These are phyloP conservation scores for Melanotaenia duboulayi DNA, from an alignment of 2,113 vertebrate genomes.

Conservation along the genomic window DNA sequence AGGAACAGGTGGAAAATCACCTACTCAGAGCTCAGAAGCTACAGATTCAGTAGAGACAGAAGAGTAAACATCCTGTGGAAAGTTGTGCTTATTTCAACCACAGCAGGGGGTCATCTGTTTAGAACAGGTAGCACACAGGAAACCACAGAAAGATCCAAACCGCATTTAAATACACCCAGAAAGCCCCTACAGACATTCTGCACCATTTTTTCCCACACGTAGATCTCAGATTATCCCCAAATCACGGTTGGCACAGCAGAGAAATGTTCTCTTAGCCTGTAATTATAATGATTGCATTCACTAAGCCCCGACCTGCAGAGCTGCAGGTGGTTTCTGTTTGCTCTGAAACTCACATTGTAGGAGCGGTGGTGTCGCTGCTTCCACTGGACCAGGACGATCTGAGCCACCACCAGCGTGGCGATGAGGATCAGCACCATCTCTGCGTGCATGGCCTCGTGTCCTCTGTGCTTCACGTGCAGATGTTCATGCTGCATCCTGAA, in stretches of 20 bases:
- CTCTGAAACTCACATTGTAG: conserved; percentile 71
- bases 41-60: no score
- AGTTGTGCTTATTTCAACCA: neutral
- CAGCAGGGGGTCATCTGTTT: neutral
- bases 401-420: conserved; percentile 76
- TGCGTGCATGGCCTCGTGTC: conserved; percentile 78
- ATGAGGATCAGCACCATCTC: conserved; percentile 84
- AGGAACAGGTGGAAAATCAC: no score
- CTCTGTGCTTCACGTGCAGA: conserved; percentile 70
- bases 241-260: no score
- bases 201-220: no score
- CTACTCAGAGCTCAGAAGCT: no score
- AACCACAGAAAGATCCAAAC: neutral
- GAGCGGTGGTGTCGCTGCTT: conserved; percentile 82
- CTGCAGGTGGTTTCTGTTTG: no score
- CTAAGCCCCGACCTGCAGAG: no score
- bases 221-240: no score
- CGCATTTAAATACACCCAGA: no score
- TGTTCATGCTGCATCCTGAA: conserved; percentile 78
- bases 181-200: no score
- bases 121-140: neutral
- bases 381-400: conserved; percentile 81
- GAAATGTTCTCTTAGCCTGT: no score
- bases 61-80: neutral
- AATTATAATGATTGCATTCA: no score